phyloP scores from a whole-genome alignment of 2,888 invertebrate species.

The Brenthis hecate region DNA sequence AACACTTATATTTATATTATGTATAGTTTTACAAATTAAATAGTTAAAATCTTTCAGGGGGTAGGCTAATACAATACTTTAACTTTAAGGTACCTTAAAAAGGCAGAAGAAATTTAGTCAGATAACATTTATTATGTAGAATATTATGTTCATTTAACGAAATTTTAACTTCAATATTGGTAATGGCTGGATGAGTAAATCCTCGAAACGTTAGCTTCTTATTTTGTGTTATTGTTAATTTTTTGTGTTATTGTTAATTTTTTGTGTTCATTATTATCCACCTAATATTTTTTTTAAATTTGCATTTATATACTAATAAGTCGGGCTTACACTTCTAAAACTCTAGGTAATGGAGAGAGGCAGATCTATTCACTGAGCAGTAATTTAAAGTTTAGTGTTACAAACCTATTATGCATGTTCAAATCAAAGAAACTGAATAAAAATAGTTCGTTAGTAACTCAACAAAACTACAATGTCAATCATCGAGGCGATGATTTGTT shows the following conservation, averaged over 20 bases:
- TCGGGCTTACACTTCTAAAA: background rate
- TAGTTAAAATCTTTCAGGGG: background rate
- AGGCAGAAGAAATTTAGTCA: no score
- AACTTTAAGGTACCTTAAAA: no score
- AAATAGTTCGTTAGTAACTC: conserved; percentile 58
- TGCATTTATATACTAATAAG: background rate
- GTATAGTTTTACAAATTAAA: conserved; percentile 1
- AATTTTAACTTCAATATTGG: background rate
- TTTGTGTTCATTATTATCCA: no score
- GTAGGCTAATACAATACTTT: no score
- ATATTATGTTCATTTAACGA: background rate
- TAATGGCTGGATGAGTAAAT: no score
- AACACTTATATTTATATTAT: conserved; percentile 12
- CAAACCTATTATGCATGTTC: conserved; percentile 8
- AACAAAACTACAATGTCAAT: conserved; percentile 66
- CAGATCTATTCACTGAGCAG: conserved; percentile 3
- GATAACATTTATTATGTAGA: background rate
- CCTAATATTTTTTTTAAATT: background rate
- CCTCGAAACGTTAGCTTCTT: no score
- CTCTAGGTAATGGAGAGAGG: background rate
- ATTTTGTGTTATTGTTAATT: no score
- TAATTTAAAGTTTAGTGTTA: conserved; percentile 16
- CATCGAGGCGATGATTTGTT: conserved; percentile 71
- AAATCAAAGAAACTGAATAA: conserved; percentile 30
- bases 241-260: no score